Percentiles rank a stretch among this genome's conserved stretches.
These are phyloP conservation scores for Nannobrachium achirus DNA, from an alignment of 2,113 vertebrate species.

Conservation along the genomic window DNA sequence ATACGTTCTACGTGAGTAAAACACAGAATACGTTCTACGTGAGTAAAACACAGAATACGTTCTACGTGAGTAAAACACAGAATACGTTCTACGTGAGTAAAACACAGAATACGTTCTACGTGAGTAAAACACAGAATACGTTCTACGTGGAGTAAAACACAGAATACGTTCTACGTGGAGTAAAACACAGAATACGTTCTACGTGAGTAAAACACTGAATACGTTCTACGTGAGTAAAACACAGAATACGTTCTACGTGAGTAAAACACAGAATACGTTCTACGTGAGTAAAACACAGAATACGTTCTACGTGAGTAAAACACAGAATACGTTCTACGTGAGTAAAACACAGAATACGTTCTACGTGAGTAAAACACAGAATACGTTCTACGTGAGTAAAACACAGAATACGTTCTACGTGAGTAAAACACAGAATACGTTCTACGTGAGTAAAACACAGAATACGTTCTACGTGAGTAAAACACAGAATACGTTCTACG, in stretches of 20 bases:
- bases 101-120: conserved; percentile 90
- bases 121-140: too few species aligned
- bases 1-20: conserved; percentile 87
- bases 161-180: conserved; percentile 91
- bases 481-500: conserved; percentile 90
- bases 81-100: conserved; percentile 89
- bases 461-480: conserved; percentile 89
- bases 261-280: conserved; percentile 86
- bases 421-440: conserved; percentile 87
- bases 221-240: conserved; percentile 86
- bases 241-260: conserved; percentile 92
- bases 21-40: conserved; percentile 92
- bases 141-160: too few species aligned
- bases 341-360: conserved; percentile 87
- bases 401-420: conserved; percentile 92
- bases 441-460: conserved; percentile 85
- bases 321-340: conserved; percentile 92
- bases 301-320: conserved; percentile 87
- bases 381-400: conserved; percentile 87
- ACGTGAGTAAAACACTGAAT: conserved; percentile 86
- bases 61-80: conserved; percentile 85
- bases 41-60: conserved; percentile 87
- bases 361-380: conserved; percentile 86
- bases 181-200: conserved; percentile 88
- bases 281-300: conserved; percentile 86